phyloP scores from a whole-genome alignment of 2,888 invertebrate genomes.

The Cremastobaeus sp. region DNA sequence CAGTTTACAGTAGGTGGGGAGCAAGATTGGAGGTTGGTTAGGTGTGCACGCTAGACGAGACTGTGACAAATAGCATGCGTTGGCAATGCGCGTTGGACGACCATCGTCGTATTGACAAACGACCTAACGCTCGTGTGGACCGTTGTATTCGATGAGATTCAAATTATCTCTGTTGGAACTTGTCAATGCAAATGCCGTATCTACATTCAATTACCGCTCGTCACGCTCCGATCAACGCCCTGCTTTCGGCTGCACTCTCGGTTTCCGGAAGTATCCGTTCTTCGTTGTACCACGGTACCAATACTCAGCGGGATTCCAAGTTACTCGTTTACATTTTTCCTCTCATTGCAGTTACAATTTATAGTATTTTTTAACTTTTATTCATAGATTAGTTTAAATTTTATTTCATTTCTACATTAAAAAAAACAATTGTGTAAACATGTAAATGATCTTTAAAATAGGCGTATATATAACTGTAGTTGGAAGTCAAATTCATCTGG shows the following conservation, averaged over 20 bases:
- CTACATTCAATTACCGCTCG: conserved; percentile 77
- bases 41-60: conserved; percentile 64
- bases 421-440: too few relatives aligned
- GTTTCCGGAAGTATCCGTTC: conserved; percentile 59
- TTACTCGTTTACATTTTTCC: conserved; percentile 9
- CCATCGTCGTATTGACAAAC: conserved; percentile 79
- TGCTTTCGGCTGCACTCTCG: conserved; percentile 42
- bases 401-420: too few relatives aligned
- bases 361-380: too few relatives aligned
- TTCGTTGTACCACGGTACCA: conserved; percentile 47
- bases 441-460: too few relatives aligned
- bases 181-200: conserved; percentile 77
- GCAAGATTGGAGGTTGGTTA: conserved; percentile 48
- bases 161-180: conserved; percentile 78
- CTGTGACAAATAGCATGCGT: conserved; percentile 71
- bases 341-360: not conserved
- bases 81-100: conserved; percentile 66
- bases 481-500: too few relatives aligned
- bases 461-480: too few relatives aligned
- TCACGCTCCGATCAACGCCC: conserved; percentile 76
- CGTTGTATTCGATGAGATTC: conserved; percentile 77
- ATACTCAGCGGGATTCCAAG: conserved; percentile 8
- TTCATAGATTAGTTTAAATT: too few relatives aligned
- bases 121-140: conserved; percentile 74
- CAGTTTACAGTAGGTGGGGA: conserved; percentile 36